Percentiles rank a stretch among this genome's conserved stretches.
phyloP scores from a whole-genome alignment of 2,113 vertebrate species.

The Macaca nemestrina region DNA sequence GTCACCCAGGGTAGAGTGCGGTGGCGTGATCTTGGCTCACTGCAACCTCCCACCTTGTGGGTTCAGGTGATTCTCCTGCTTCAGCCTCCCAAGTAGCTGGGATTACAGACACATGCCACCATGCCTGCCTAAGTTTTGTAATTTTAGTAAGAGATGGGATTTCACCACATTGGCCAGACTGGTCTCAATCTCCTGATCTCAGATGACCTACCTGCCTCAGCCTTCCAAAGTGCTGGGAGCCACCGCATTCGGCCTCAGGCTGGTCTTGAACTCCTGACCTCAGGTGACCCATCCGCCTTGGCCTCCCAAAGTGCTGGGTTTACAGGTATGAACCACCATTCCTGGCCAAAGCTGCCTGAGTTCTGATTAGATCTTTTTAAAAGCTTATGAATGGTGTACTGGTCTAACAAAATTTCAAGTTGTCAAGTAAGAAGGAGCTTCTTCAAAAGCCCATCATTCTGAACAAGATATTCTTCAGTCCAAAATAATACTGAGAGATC shows the following conservation, averaged over 20 bases:
- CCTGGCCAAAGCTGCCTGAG: not conserved
- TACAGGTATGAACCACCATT: not conserved
- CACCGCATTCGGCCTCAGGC: not conserved
- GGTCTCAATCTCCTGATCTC: no score
- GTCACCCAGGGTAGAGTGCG: no score
- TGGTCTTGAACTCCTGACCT: not conserved
- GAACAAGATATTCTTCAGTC: not conserved
- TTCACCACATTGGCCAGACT: no score
- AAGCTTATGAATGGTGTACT: not conserved
- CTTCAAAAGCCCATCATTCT: not conserved
- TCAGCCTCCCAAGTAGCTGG: no score
- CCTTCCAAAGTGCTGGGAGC: no score
- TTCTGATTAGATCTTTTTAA: conserved; percentile 28
- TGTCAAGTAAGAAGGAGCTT: not conserved
- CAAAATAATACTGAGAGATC: not conserved
- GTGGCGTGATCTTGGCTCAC: no score
- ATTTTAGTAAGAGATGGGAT: no score
- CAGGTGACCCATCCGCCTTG: not conserved
- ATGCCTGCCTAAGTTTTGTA: no score
- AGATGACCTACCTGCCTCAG: no score
- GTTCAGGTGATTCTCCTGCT: no score
- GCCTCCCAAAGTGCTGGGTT: not conserved
- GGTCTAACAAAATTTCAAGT: not conserved
- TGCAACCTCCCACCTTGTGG: no score
- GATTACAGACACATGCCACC: no score